Conservation (phyloP, 2,113 vertebrate genomes). For the Proteles cristata region DNA sequence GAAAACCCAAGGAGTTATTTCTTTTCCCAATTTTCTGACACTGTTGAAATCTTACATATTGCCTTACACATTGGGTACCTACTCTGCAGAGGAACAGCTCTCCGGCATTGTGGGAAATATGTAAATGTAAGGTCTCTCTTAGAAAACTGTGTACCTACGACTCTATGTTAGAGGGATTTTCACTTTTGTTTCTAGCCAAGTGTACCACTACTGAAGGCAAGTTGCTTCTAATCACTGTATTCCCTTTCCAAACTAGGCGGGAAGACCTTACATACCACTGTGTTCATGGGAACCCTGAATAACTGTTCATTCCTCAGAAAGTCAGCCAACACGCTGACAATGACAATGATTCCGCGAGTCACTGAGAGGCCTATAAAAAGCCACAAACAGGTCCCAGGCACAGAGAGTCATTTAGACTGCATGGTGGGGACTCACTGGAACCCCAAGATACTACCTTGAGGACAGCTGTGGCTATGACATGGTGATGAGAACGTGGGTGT, state of each 20-base stretch:
- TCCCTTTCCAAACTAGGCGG: not conserved
- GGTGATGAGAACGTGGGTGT: not conserved
- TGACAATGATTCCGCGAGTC: not conserved
- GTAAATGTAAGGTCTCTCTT: not conserved
- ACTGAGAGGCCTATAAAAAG: not conserved
- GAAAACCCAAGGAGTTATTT: not conserved
- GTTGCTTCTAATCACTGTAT: not conserved
- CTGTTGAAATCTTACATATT: not conserved
- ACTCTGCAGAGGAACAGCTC: not conserved
- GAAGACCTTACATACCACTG: not conserved
- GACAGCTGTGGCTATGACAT: not conserved
- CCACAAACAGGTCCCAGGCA: not conserved
- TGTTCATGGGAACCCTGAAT: not conserved
- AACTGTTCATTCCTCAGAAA: not conserved
- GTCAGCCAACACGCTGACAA: not conserved
- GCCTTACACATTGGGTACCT: not conserved
- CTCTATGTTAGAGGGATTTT: not conserved
- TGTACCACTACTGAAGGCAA: not conserved
- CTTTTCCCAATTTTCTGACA: not conserved
- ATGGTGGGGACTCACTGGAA: not conserved
- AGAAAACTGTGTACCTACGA: not conserved
- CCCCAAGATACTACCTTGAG: not conserved
- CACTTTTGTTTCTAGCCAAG: not conserved
- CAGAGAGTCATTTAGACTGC: rapidly evolving
- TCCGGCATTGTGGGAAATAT: not conserved